phyloP scores from a whole-genome alignment of 2,888 invertebrate species.

The Pyrgus malvae region DNA sequence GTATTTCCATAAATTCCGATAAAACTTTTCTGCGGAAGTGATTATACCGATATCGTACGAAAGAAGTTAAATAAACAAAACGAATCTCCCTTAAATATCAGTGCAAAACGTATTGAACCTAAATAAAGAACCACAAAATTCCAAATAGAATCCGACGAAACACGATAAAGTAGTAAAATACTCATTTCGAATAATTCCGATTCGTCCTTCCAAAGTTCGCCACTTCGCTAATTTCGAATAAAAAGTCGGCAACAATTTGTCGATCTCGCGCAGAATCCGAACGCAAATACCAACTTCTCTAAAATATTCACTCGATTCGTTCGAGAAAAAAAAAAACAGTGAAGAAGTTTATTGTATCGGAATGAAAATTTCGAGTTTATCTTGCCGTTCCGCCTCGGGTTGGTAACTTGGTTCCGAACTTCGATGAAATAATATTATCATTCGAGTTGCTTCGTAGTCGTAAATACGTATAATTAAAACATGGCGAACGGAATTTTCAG shows the following conservation, averaged over 20 bases:
- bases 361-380: conserved; percentile 61
- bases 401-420: conserved; percentile 53
- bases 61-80: no score
- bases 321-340: conserved; percentile 47
- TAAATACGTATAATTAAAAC: conserved; percentile 37
- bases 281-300: conserved; percentile 64
- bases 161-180: conserved; percentile 19
- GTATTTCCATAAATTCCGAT: no score
- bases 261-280: conserved; percentile 50
- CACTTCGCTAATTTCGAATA: conserved; percentile 35
- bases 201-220: conserved; percentile 28
- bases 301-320: conserved; percentile 55
- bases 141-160: conserved; percentile 7
- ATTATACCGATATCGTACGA: no score
- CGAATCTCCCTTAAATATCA: no score
- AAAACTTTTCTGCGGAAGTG: no score
- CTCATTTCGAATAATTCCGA: conserved; percentile 30
- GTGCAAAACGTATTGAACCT: not conserved
- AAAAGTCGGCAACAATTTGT: conserved; percentile 57
- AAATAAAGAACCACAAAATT: conserved; percentile 3
- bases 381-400: conserved; percentile 45
- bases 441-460: conserved; percentile 40
- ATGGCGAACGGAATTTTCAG: conserved; percentile 24
- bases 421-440: conserved; percentile 65
- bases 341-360: conserved; percentile 58